These are phyloP conservation scores for Eolophus roseicapilla DNA, from an alignment of 2,113 vertebrate genomes.

Conservation along the genomic window DNA sequence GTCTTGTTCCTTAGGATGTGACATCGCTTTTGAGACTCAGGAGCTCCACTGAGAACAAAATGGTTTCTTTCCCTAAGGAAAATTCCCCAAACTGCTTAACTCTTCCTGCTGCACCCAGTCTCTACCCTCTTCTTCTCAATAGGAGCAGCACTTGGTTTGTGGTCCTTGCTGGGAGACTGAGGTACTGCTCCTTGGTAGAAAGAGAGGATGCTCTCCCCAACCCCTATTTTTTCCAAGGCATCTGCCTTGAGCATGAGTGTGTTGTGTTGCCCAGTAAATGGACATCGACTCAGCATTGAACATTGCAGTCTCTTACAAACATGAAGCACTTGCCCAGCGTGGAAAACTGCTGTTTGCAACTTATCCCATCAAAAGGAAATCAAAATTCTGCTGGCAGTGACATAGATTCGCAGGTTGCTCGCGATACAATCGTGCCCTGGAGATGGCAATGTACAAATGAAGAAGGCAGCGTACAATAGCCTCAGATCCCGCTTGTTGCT, in stretches of 20 bases:
- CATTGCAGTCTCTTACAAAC: background rate
- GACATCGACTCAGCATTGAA: background rate
- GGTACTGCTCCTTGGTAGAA: background rate
- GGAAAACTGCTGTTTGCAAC: slow-evolving; percentile 29
- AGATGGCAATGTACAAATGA: slow-evolving; percentile 32
- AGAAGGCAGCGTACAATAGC: background rate
- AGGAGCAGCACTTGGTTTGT: background rate
- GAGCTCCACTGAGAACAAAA: background rate
- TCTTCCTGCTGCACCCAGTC: background rate
- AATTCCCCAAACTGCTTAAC: background rate
- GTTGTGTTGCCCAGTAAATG: background rate
- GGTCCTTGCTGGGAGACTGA: background rate
- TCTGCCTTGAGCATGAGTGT: background rate
- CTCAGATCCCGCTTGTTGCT: slow-evolving; percentile 22
- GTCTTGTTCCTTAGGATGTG: background rate
- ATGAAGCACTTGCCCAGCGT: background rate
- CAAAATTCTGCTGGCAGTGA: slow-evolving; percentile 37
- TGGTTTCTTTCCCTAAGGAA: background rate
- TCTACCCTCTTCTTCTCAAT: fast-evolving
- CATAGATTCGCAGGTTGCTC: background rate
- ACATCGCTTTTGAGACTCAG: background rate
- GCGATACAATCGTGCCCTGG: background rate
- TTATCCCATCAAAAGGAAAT: slow-evolving; percentile 37
- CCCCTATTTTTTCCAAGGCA: background rate
- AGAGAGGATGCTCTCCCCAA: background rate